Evolutionary conservation across 2,888 invertebrate genomes (phyloP).

Genomic region (Sminthurinus aureus): DNA sequence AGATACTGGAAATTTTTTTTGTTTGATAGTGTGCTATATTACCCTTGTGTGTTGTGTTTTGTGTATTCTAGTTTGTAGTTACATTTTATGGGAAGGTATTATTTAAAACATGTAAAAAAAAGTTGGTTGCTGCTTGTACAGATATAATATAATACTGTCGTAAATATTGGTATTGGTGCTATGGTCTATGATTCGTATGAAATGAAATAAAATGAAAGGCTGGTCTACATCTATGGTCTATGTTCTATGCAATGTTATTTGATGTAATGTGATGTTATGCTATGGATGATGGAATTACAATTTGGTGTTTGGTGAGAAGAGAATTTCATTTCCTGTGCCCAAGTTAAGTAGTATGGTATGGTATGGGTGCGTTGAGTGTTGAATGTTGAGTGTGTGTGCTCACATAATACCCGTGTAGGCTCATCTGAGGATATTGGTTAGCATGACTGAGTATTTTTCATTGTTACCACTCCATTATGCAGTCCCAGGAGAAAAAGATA

Average conservation of each 20-base stretch:
- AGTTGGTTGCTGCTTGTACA: background rate
- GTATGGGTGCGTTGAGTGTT: too few relatives aligned
- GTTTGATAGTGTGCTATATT: too few relatives aligned
- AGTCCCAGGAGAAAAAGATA: background rate
- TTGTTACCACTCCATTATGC: slow-evolving; percentile 37
- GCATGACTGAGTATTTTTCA: slow-evolving; percentile 46
- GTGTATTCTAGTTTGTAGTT: background rate
- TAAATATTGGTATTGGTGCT: background rate
- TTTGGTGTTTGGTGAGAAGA: slow-evolving; percentile 28
- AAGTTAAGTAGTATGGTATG: slow-evolving; percentile 32
- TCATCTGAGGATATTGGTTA: slow-evolving; percentile 46
- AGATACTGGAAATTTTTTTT: too few relatives aligned
- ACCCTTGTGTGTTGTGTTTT: background rate
- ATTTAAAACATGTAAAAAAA: slow-evolving; percentile 8
- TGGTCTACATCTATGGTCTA: slow-evolving; percentile 19
- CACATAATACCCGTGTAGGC: slow-evolving; percentile 44
- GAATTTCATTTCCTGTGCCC: slow-evolving; percentile 47
- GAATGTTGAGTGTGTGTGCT: slow-evolving; percentile 40
- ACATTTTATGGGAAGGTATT: background rate
- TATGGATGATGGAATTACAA: slow-evolving; percentile 30
- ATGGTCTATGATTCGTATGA: background rate
- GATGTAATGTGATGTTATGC: background rate
- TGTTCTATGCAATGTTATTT: background rate
- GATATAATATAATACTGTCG: background rate
- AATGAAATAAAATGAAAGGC: too few relatives aligned